phyloP scores from a whole-genome alignment of 2,113 vertebrate genomes.

The Colistium nudipinnis region DNA sequence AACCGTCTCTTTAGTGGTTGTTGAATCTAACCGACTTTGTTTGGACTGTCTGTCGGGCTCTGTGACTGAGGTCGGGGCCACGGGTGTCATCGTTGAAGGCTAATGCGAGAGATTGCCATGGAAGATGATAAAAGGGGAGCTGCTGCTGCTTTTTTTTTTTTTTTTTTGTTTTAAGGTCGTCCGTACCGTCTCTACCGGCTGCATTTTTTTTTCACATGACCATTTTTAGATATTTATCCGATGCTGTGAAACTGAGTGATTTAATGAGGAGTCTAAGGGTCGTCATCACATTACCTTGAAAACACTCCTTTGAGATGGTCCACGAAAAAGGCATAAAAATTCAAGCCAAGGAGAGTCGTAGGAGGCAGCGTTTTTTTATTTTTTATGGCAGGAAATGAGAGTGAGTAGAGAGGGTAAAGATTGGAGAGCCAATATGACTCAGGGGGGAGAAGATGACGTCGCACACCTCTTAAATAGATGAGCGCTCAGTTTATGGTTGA shows the following conservation, averaged over 20 bases:
- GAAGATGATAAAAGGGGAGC: conserved; percentile 45
- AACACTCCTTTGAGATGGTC: conserved; percentile 57
- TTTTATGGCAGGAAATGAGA: conserved; percentile 60
- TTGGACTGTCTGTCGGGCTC: conserved; percentile 56
- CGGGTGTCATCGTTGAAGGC: no score
- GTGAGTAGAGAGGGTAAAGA: conserved; percentile 36
- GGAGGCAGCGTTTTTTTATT: conserved; percentile 47
- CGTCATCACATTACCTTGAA: conserved; percentile 64
- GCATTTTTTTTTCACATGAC: conserved; percentile 42
- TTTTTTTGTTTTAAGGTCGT: conserved; percentile 34
- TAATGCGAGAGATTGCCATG: conserved; percentile 59
- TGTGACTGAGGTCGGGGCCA: conserved; percentile 54
- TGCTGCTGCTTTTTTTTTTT: conserved; percentile 1
- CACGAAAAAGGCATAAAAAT: conserved; percentile 56
- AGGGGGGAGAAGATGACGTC: conserved; percentile 39
- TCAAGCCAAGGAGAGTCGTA: conserved; percentile 49
- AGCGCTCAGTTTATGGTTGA: conserved; percentile 46
- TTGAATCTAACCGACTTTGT: conserved; percentile 65
- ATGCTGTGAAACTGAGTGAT: conserved; percentile 47
- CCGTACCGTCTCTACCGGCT: conserved; percentile 20
- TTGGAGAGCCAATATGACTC: conserved; percentile 47
- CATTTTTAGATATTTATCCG: conserved; percentile 45
- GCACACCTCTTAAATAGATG: conserved; percentile 43
- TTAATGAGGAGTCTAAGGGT: conserved; percentile 61
- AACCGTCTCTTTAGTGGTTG: conserved; percentile 67